Evolutionary conservation across 2,888 invertebrate species (phyloP).

Genomic region (Athalia rosae): DNA sequence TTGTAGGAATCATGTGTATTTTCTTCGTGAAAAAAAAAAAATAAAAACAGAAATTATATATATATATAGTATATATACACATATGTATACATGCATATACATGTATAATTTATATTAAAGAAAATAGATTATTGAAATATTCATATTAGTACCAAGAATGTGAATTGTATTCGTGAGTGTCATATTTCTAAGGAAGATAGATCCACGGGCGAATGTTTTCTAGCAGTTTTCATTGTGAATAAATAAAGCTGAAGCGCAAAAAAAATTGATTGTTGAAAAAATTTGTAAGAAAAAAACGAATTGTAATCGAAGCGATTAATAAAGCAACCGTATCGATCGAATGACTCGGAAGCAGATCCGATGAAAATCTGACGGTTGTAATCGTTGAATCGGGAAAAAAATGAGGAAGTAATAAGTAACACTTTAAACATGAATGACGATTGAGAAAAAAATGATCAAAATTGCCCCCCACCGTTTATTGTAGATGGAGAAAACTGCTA

Average conservation of each 20-base stretch:
- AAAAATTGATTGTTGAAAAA: constrained; percentile 19
- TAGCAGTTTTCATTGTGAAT: constrained; percentile 68
- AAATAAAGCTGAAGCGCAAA: constrained; percentile 55
- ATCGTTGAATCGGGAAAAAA: constrained; percentile 43
- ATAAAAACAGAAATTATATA: constrained; percentile 49
- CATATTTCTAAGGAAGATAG: constrained; percentile 73
- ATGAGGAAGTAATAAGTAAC: constrained; percentile 31
- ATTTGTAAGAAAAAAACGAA: no score
- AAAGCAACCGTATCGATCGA: neutral
- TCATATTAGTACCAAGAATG: constrained; percentile 68
- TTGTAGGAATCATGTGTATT: constrained; percentile 71
- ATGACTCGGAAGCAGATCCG: constrained; percentile 49
- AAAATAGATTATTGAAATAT: constrained; percentile 67
- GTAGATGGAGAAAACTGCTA: constrained; percentile 68
- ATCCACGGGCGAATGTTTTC: constrained; percentile 73
- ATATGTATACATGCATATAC: constrained; percentile 42
- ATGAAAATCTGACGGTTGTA: constrained; percentile 50
- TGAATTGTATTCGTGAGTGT: constrained; percentile 73
- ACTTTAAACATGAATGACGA: constrained; percentile 39
- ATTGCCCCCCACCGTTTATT: constrained; percentile 27
- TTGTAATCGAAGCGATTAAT: neutral
- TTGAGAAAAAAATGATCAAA: constrained; percentile 47
- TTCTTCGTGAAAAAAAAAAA: constrained; percentile 69
- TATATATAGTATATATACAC: constrained; percentile 57
- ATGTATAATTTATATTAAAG: constrained; percentile 59